These are phyloP conservation scores for Brachionus rubens DNA, from an alignment of 1,140 invertebrate species.

Conservation along the genomic window DNA sequence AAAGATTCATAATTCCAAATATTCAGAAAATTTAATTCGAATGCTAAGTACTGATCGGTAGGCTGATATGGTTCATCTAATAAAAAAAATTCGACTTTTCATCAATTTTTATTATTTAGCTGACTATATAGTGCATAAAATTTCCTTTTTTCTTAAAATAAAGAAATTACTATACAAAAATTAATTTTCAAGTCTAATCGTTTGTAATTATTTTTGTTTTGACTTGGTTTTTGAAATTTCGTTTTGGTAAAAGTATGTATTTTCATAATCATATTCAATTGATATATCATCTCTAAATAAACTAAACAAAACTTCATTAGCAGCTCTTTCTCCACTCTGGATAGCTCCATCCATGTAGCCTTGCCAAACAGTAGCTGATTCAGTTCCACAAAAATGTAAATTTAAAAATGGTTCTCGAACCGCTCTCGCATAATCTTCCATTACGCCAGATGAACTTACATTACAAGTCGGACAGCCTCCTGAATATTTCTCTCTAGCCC, in stretches of 20 bases:
- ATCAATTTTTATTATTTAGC: too few relatives aligned
- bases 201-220: neutral
- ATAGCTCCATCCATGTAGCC: constrained; percentile 65
- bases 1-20: too few relatives aligned
- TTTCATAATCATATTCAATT: constrained; percentile 24
- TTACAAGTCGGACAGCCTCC: constrained; percentile 55
- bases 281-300: constrained; percentile 5
- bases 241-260: neutral
- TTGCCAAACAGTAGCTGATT: constrained; percentile 64
- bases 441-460: constrained; percentile 51
- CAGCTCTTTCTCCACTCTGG: constrained; percentile 63
- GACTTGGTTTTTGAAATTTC: neutral
- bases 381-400: constrained; percentile 64
- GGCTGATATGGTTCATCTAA: too few relatives aligned
- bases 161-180: too few relatives aligned
- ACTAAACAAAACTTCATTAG: constrained; percentile 58
- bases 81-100: too few relatives aligned
- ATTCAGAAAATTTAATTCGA: too few relatives aligned
- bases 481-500: constrained; percentile 56
- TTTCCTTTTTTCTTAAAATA: too few relatives aligned
- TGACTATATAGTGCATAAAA: too few relatives aligned
- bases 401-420: constrained; percentile 53
- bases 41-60: too few relatives aligned
- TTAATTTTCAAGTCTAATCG: neutral
- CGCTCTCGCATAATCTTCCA: constrained; percentile 47